Base-by-base conservation (phyloP, 2,113 vertebrate species). In the Haliaeetus leucogaster region DNA sequence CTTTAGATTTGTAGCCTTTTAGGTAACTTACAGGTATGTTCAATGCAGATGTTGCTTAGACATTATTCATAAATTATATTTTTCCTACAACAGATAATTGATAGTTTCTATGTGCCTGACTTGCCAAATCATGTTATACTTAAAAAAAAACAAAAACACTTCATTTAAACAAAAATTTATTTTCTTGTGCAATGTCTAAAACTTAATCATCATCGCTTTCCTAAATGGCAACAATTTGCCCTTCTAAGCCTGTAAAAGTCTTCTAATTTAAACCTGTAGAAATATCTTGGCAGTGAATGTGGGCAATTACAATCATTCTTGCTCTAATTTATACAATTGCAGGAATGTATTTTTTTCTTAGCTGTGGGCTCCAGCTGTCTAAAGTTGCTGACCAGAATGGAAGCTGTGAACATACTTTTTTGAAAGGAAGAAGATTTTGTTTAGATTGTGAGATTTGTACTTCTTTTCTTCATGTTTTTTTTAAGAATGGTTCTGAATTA, bases 261-360 rank as follows among this genome's bases (percentile, higher is more conserved):
- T 93, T 91, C 63, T 68, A 86, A 88, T 94, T 73, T 77, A 92
- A 92, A 88, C 50, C 66, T 73, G 68, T 87, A 85, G 58, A 86
- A 84, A 80, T 43, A 86, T 86, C 72, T 94, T 89, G 73, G 59
- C 66, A 94, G 59, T 82, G 40, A 90, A 95, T 88, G 48, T n/a
- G 48, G 32, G 40, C 67, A 91, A 96, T 77, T 93, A 52, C 47
- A 72, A 66, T 86, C 20, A 89, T 76, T 74, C 76, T 87, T 95
- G 45, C 32, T 92, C 53, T 97, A 92, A 92, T 92, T 96, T 86
- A 66, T 93, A 76, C 77, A 94, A 68, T 53, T 83, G 89, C 30
- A 78, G 42, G 82, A 92, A 91, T 52, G 23, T 48, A 56, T 67
- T 91, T 96, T 96, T 95, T 95, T 86, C 72, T 92, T 86, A 82